Evolutionary conservation across 2,888 invertebrate species (phyloP).

Genomic region (Phania funesta): DNA sequence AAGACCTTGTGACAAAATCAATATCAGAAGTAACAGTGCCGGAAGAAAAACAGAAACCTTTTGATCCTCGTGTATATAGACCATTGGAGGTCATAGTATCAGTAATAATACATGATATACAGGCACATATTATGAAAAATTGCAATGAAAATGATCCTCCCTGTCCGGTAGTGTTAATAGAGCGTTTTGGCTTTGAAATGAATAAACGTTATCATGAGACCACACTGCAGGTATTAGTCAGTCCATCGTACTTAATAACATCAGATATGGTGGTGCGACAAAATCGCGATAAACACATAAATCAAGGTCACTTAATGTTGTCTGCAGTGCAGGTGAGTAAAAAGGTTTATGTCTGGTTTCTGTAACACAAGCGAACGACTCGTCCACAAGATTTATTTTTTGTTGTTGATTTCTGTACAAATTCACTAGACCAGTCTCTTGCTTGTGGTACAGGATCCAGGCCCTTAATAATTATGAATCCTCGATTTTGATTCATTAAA

Average conservation of each 20-base stretch:
- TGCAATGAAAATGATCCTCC: constrained; percentile 94
- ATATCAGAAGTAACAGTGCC: constrained; percentile 78
- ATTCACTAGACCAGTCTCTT: too few species aligned
- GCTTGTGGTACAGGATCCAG: too few species aligned
- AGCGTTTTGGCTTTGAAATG: constrained; percentile 98
- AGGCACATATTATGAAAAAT: constrained; percentile 92
- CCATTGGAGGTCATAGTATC: constrained; percentile 95
- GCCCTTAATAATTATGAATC: too few species aligned
- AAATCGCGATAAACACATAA: constrained; percentile 86
- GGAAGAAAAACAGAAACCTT: constrained; percentile 85
- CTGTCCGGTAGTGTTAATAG: constrained; percentile 93
- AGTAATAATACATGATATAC: constrained; percentile 96
- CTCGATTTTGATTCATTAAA: constrained; percentile 72
- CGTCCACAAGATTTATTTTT: too few species aligned
- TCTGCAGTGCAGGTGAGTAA: constrained; percentile 88
- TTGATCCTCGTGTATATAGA: constrained; percentile 93
- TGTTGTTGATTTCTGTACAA: too few species aligned
- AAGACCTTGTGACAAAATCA: constrained; percentile 79
- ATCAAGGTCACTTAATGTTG: constrained; percentile 91
- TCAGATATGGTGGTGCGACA: constrained; percentile 87
- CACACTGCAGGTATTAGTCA: constrained; percentile 92
- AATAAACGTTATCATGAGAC: constrained; percentile 96
- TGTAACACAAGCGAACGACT: too few species aligned
- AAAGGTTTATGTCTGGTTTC: background rate
- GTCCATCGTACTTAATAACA: constrained; percentile 92